These are phyloP conservation scores for Notolepis coatsorum DNA, from an alignment of 2,797 vertebrate species.

Conservation along the genomic window DNA sequence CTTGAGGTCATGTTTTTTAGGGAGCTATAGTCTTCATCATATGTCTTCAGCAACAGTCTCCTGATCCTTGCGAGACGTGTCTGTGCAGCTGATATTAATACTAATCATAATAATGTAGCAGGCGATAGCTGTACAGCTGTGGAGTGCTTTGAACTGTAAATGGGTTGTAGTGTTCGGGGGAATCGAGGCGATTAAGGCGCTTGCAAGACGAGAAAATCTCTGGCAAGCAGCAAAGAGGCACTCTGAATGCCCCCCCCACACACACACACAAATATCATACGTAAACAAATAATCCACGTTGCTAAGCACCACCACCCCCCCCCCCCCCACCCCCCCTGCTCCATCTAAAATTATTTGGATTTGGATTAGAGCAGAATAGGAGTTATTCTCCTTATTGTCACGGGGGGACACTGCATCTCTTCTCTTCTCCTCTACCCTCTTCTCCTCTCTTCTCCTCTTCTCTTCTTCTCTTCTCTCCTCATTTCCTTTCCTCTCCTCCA, in stretches of 20 bases:
- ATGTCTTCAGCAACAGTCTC: slow-evolving; percentile 67
- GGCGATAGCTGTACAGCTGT: slow-evolving; percentile 69
- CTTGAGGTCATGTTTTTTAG: slow-evolving; percentile 73
- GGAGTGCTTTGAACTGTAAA: slow-evolving; percentile 84
- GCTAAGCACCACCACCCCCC: slow-evolving; percentile 40
- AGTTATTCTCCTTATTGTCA: slow-evolving; percentile 82
- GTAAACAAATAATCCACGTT: slow-evolving; percentile 84
- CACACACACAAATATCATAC: slow-evolving; percentile 20
- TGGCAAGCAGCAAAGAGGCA: slow-evolving; percentile 66
- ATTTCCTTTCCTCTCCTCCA: no score
- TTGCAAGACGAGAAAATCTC: slow-evolving; percentile 73
- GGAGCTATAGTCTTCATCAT: slow-evolving; percentile 52
- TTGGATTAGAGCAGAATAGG: slow-evolving; percentile 82
- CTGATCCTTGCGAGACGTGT: slow-evolving; percentile 70
- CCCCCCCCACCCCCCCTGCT: slow-evolving; percentile 24
- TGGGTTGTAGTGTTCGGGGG: slow-evolving; percentile 72
- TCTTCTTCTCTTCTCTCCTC: no score
- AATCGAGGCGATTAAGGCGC: slow-evolving; percentile 79
- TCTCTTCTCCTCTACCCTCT: no score
- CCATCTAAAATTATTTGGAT: slow-evolving; percentile 83
- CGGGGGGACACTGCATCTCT: no score
- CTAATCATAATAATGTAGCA: slow-evolving; percentile 80
- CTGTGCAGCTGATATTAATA: slow-evolving; percentile 81
- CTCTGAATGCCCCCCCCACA: slow-evolving; percentile 33
- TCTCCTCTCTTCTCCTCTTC: no score